These are phyloP conservation scores for Craseonycteris thonglongyai DNA, from an alignment of 2,113 vertebrate genomes.

Conservation along the genomic window DNA sequence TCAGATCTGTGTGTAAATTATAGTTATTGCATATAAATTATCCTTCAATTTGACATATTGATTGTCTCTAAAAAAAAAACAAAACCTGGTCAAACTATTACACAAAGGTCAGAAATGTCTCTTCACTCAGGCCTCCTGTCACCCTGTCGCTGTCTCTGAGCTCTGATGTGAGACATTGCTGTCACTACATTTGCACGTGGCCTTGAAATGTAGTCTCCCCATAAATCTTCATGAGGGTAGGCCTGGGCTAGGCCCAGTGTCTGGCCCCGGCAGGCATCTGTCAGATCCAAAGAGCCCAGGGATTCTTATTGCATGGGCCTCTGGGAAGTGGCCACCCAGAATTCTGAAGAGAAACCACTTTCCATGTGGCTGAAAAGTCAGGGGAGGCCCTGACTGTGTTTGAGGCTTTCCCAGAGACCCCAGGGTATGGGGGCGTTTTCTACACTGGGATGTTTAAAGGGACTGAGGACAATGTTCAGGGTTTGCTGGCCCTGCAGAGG, in stretches of 20 bases:
- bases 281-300: neutral
- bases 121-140: neutral
- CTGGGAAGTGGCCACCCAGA: neutral
- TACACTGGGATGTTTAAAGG: neutral
- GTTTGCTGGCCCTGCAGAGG: neutral
- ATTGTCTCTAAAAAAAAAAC: neutral
- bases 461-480: neutral
- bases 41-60: neutral
- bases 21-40: neutral
- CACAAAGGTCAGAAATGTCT: neutral
- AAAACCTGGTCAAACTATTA: neutral
- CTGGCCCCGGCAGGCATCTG: neutral
- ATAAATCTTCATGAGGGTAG: neutral
- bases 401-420: neutral
- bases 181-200: neutral
- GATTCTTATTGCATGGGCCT: neutral
- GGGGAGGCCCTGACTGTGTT: neutral
- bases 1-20: neutral
- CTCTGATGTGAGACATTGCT: neutral
- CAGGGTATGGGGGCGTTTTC: neutral
- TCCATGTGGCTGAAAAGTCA: neutral
- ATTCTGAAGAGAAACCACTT: neutral
- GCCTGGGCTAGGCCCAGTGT: no score
- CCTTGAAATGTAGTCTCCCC: neutral
- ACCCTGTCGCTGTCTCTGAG: no score